Evolutionary conservation across 2,113 vertebrate genomes (phyloP), one percentile per base, ranked within the genome.

Genomic region (Melanerpes aurifrons): DNA sequence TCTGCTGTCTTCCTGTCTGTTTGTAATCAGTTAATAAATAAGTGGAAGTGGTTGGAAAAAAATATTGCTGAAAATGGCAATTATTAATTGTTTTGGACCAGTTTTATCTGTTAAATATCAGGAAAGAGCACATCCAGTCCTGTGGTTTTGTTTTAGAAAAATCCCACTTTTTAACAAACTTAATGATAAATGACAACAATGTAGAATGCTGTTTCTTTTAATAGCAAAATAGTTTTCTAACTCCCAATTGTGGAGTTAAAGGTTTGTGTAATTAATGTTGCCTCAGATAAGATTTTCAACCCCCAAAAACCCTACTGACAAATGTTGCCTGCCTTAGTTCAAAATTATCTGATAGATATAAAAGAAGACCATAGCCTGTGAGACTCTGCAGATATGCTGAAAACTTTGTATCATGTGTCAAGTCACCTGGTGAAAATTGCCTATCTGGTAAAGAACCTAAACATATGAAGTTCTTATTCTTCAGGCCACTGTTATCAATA

Each of bases 1-100:
- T 90, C 91, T 93, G 57, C 84, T 81, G 29, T 90, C 59, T 75
- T 80, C 53, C 37, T 58, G 50, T 14, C 48, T 78, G 16, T 72
- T 83, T 56, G 87, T 72, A 61, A 12, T 50, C 29, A 61, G 58
- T 66, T 94, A 89, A 45, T 70, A 76, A 82, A 62, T 74, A 40
- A 71, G 29, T 24, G 22, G 7, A 40, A 71, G 29, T 24, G 22
- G 7, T 7, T 81, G 37, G 17, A 87, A 85, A 81, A 87, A 85
- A 81, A 69, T 48, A 54, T 19, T 64, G 28, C 28, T 71, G 62
- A 79, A 74, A 73, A 69, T 40, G 58, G 14, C 31, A 54, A 15
- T 54, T 72, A 54, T 26, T 64, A 21, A 9, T 45, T 47, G 14
- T 6, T 77, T 66, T 48, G 12, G 53, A 57, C 9, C 15, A 48